Conservation (phyloP, 2,797 vertebrate species). For the Typhlichthys eigenmanni region DNA sequence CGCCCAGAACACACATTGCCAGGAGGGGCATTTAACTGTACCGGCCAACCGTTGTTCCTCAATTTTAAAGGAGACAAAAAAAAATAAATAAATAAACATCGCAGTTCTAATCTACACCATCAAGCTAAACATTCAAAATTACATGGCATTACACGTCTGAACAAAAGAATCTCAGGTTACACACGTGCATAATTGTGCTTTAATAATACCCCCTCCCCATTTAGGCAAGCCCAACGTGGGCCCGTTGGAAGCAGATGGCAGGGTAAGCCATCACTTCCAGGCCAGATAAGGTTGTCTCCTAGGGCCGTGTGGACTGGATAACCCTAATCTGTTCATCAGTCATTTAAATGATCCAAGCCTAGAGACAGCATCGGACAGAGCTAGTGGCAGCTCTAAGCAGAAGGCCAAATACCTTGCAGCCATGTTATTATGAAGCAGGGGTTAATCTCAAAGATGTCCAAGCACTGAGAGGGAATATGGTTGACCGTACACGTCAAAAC, state of each 20-base stretch:
- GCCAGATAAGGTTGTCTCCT: slow-evolving; percentile 68
- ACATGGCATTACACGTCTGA: slow-evolving; percentile 25
- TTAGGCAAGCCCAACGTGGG: slow-evolving; percentile 3
- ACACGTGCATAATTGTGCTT: slow-evolving; percentile 5
- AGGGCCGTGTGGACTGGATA: slow-evolving; percentile 46
- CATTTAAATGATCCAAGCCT: slow-evolving; percentile 45
- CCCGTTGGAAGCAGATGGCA: slow-evolving; percentile 63
- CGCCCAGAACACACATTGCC: slow-evolving; percentile 26
- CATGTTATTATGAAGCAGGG: slow-evolving; percentile 23
- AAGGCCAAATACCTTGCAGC: slow-evolving; percentile 39
- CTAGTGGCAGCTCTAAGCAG: slow-evolving; percentile 62
- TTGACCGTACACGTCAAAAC: not conserved
- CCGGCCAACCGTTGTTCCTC: slow-evolving; percentile 5
- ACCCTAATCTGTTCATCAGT: slow-evolving; percentile 55
- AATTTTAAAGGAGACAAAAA: not conserved
- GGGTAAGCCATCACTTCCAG: slow-evolving; percentile 51
- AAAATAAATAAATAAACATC: not conserved
- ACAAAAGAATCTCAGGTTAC: slow-evolving; percentile 46
- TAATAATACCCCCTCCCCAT: slow-evolving; percentile 2
- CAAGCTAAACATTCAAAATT: slow-evolving; percentile 10
- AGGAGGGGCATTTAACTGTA: slow-evolving; percentile 7
- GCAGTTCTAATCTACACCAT: slow-evolving; percentile 15
- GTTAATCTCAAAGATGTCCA: slow-evolving; percentile 17
- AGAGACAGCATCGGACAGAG: slow-evolving; percentile 38
- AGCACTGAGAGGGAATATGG: not conserved